Evolutionary conservation across 2,888 invertebrate species (phyloP).

Genomic region (Chaetoderma sp.): DNA sequence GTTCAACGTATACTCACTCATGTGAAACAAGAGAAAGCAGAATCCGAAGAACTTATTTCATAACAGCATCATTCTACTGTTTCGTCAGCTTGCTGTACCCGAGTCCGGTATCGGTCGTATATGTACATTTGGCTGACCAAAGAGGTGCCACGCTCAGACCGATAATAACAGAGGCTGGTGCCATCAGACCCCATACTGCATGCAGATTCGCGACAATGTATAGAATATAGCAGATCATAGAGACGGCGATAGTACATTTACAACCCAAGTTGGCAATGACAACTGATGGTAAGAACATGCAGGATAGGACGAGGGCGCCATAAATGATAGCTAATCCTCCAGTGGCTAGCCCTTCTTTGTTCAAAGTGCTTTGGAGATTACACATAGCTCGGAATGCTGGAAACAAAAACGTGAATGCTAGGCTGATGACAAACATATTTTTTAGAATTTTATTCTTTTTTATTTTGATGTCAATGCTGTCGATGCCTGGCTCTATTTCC

Average conservation of each 20-base stretch:
- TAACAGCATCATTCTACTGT: conserved; percentile 87
- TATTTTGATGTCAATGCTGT: conserved; percentile 29
- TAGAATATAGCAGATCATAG: conserved; percentile 92
- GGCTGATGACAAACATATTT: conserved; percentile 89
- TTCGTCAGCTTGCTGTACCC: conserved; percentile 86
- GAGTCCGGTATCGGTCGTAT: conserved; percentile 85
- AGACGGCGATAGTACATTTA: conserved; percentile 93
- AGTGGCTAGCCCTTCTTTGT: conserved; percentile 88
- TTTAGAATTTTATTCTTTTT: conserved; percentile 79
- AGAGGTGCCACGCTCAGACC: conserved; percentile 96
- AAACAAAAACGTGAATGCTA: conserved; percentile 94
- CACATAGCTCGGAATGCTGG: conserved; percentile 96
- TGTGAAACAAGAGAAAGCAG: conserved; percentile 98
- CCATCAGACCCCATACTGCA: conserved; percentile 83
- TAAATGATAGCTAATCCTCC: conserved; percentile 92
- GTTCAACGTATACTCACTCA: no score
- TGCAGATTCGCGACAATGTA: conserved; percentile 96
- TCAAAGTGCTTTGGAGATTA: conserved; percentile 91
- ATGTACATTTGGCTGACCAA: conserved; percentile 99
- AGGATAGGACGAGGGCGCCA: conserved; percentile 91
- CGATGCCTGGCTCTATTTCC: no score
- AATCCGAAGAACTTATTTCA: conserved; percentile 97
- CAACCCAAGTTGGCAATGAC: conserved; percentile 78
- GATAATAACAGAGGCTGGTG: conserved; percentile 85
- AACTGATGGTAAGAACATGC: conserved; percentile 81